Base-by-base conservation (phyloP, 2,113 vertebrate species). In the Gopherus evgoodei region DNA sequence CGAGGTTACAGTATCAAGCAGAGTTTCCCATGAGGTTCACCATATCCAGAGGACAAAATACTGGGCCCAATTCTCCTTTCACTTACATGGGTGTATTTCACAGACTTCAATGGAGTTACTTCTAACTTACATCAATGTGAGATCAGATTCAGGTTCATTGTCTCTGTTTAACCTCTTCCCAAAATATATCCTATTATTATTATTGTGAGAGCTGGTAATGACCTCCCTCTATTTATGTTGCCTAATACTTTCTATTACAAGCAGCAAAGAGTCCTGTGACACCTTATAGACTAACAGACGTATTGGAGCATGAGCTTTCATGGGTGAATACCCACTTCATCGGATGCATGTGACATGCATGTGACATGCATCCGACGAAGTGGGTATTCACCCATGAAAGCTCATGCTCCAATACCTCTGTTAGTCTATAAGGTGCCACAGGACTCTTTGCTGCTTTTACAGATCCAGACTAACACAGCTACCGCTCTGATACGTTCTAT, bases 141-240 rank as follows among this genome's bases (percentile, higher is more conserved):
- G 25, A 38, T 91, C 82, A 59, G 90, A 50, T 42, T 16, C 0
- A 0, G 4, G 4, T 42, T 65, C 81, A 22, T 38, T 87, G 57
- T 53, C 50, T 76, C 81, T 53, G 2, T 3, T 89, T 44, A 35
- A 3, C 52, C n/a, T 56, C 7, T 85, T 49, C 84, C 56, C 53
- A 82, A 52, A 88, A 49, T 42, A 85, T 54, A 79, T 78, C 38
- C 2, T 21, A 44, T 53, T 44, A 47, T 6, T 87, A 47, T 78
- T 47, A 78, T 25, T 44, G 25, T 78, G 42, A 47, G 25, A 78
- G 42, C 75, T 47, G 42, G 12, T 44, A 47, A 12, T 8, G 38
- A 76, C 38, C 42, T 5, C 21, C 44, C 42, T 11, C 11, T 17
- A 14, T 78, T 25, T 78, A 78, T 44, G 75, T 47, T 78, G 42